These are phyloP conservation scores for Ptilorrhoa leucosticta DNA, from an alignment of 2,113 vertebrate genomes.

Conservation along the genomic window DNA sequence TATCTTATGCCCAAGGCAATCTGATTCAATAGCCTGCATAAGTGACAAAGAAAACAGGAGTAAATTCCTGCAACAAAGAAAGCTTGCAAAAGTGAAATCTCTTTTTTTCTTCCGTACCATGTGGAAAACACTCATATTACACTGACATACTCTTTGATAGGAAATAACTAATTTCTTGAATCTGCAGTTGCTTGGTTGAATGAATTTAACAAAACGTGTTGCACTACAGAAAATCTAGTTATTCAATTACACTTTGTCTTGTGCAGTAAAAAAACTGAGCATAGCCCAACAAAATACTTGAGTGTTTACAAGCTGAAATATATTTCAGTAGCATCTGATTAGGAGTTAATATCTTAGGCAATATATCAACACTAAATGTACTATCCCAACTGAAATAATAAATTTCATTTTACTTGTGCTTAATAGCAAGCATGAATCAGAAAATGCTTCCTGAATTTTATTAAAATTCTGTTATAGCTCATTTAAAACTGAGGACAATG, in stretches of 20 bases:
- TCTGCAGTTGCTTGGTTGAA: neutral
- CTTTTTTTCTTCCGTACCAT: neutral
- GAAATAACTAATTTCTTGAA: neutral
- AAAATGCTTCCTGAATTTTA: slow-evolving; percentile 40
- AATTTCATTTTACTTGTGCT: slow-evolving; percentile 22
- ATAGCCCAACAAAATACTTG: neutral
- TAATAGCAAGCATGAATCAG: slow-evolving; percentile 37
- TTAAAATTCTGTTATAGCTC: slow-evolving; percentile 37
- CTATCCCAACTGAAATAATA: slow-evolving; percentile 19
- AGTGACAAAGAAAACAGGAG: neutral
- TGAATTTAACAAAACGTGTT: neutral
- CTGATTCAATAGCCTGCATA: neutral
- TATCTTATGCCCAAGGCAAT: neutral
- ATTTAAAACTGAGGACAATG: slow-evolving; percentile 31
- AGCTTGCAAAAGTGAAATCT: neutral
- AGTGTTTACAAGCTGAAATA: slow-evolving; percentile 4
- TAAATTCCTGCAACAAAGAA: neutral
- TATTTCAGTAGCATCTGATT: slow-evolving; percentile 29
- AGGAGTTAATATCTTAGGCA: neutral
- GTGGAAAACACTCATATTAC: neutral
- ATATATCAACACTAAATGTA: slow-evolving; percentile 10
- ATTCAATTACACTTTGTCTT: neutral
- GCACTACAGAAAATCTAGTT: neutral
- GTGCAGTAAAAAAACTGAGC: neutral
- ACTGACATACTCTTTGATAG: neutral